phyloP scores from a whole-genome alignment of 1,140 invertebrate genomes.

The Lutraria rhynchaena region DNA sequence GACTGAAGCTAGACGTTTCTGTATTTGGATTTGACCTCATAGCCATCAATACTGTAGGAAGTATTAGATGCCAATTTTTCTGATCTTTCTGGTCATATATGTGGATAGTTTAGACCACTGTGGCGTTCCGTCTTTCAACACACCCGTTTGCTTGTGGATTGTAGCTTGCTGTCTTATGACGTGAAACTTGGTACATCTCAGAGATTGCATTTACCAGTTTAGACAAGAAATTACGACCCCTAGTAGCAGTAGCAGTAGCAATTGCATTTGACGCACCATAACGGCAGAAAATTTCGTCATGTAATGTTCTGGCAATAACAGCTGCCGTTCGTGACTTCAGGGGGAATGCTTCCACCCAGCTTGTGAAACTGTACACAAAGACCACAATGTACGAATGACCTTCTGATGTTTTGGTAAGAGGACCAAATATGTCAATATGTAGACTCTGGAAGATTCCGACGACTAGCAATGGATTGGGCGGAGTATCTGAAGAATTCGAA shows the following conservation, averaged over 20 bases:
- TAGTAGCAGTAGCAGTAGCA: constrained; percentile 54
- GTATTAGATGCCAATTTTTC: constrained; percentile 31
- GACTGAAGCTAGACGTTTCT: constrained; percentile 11
- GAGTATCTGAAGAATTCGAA: not conserved
- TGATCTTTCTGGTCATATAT: constrained; percentile 49
- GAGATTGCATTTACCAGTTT: constrained; percentile 63
- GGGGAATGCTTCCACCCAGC: constrained; percentile 61
- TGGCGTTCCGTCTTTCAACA: constrained; percentile 55
- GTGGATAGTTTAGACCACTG: constrained; percentile 31
- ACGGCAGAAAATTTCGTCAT: constrained; percentile 59
- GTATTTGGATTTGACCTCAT: constrained; percentile 31
- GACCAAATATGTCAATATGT: constrained; percentile 63
- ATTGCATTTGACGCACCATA: constrained; percentile 56
- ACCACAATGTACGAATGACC: constrained; percentile 59
- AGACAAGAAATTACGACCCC: constrained; percentile 63
- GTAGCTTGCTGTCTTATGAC: constrained; percentile 61
- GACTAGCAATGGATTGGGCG: constrained; percentile 42
- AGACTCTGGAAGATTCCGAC: constrained; percentile 38
- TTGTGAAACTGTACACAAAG: constrained; percentile 50
- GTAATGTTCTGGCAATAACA: constrained; percentile 50
- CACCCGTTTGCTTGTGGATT: constrained; percentile 65
- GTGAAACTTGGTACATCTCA: constrained; percentile 63
- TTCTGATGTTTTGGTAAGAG: constrained; percentile 28
- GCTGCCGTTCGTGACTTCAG: constrained; percentile 31
- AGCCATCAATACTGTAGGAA: constrained; percentile 45